These are phyloP conservation scores for Epinephelus lanceolatus DNA, from an alignment of 2,113 vertebrate genomes.

Conservation along the genomic window DNA sequence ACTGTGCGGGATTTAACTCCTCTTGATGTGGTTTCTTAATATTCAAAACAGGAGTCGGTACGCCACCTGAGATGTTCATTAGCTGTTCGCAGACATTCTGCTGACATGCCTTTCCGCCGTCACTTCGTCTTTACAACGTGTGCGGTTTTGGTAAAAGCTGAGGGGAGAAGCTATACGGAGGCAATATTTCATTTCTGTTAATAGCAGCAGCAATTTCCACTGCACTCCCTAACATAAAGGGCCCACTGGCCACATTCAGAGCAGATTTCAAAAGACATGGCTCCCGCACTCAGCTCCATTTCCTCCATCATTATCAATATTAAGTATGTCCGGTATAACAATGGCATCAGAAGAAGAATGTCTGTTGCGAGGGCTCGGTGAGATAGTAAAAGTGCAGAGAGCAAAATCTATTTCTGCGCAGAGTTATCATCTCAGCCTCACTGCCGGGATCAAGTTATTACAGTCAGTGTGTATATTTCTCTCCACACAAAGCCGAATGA, in stretches of 20 bases:
- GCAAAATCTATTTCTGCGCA: conserved; percentile 62
- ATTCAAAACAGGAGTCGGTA: conserved; percentile 47
- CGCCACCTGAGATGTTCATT: conserved; percentile 40
- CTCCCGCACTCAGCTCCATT: conserved; percentile 5
- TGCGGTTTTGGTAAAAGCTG: conserved; percentile 41
- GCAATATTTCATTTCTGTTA: conserved; percentile 54
- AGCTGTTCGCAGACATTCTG: conserved; percentile 45
- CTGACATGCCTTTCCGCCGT: conserved; percentile 38
- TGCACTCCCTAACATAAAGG: conserved; percentile 34
- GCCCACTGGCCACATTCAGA: conserved; percentile 3
- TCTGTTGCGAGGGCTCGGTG: conserved; percentile 2
- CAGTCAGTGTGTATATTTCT: conserved; percentile 48
- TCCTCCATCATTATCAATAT: conserved; percentile 40
- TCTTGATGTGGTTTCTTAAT: conserved; percentile 25
- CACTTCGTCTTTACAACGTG: conserved; percentile 25
- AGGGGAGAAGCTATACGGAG: conserved; percentile 23
- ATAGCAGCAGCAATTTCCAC: conserved; percentile 44
- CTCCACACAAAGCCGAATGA: conserved; percentile 65
- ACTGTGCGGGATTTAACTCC: not conserved
- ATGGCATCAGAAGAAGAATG: conserved; percentile 29
- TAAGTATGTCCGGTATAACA: conserved; percentile 27
- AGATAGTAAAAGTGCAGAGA: conserved; percentile 46
- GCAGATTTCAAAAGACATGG: conserved; percentile 34
- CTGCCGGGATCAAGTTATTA: conserved; percentile 59
- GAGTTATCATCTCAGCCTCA: conserved; percentile 52